Conservation (phyloP, 2,888 invertebrate genomes). For the Leptura quadrifasciata region DNA sequence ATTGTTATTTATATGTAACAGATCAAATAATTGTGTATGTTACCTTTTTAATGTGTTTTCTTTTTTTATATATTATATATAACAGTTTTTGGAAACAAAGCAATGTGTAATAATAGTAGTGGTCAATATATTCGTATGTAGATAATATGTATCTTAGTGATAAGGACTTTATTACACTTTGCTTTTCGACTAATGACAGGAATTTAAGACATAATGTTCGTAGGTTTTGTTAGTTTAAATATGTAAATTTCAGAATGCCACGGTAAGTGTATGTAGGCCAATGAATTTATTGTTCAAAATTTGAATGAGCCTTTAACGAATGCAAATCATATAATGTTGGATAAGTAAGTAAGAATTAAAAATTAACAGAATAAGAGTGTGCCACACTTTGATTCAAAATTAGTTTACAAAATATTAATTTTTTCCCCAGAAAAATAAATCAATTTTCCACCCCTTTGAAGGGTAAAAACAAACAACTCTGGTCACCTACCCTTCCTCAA, state of each 20-base stretch:
- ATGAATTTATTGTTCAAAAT: too few species aligned
- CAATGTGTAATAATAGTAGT: conserved; percentile 11
- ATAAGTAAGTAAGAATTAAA: too few species aligned
- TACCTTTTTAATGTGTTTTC: conserved; percentile 33
- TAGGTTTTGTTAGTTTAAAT: not conserved
- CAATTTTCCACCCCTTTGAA: too few species aligned
- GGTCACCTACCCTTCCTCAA: too few species aligned
- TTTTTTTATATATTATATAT: conserved; percentile 19
- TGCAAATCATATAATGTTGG: too few species aligned
- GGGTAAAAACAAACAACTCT: too few species aligned
- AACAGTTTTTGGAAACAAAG: conserved; percentile 1
- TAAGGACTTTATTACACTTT: conserved; percentile 10
- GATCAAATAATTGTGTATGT: conserved; percentile 43
- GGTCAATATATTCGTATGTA: conserved; percentile 13
- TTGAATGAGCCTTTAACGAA: too few species aligned
- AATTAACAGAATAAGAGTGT: too few species aligned
- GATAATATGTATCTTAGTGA: conserved; percentile 1
- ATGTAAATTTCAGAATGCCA: conserved; percentile 1
- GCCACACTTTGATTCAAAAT: too few species aligned
- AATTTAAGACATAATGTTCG: not conserved
- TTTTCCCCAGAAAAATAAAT: too few species aligned
- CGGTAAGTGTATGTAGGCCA: not conserved
- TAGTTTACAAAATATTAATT: too few species aligned
- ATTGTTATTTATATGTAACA: conserved; percentile 54
- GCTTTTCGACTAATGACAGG: not conserved